Evolutionary conservation across 2,888 invertebrate genomes (phyloP), one percentile per base, ranked within the genome.

Genomic region (Cistogaster globosa): DNA sequence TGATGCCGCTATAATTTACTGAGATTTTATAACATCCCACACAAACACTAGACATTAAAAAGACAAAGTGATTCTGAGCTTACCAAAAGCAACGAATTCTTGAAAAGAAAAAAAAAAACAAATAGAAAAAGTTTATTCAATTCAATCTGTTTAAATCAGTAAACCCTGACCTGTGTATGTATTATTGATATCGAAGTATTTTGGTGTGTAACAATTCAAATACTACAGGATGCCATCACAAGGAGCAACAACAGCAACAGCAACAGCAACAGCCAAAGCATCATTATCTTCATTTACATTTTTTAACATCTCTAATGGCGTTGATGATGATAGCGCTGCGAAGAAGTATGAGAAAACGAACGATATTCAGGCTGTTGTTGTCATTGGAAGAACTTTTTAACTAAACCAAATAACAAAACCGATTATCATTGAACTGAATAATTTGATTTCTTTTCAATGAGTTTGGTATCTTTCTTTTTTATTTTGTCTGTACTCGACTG

Each of bases 391-490:
- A 69, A 63, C 32, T 22, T 67, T 83, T 60, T 76, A 58, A 76
- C 63, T 67, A 79, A 86, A 88, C 78, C 88, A 87, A 90, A 89
- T 85, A 90, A 86, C 89, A 89, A 89, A 88, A 90, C 89, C 89
- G 89, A 89, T 90, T 91, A 90, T 90, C 91, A 91, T 88, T 90
- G 91, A 91, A 88, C 90, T 90, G 89, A 90, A 88, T 92, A 90
- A 91, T 91, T 91, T 90, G 90, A 92, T 91, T 91, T 90, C 88
- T 89, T 89, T 88, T 88, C 88, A 88, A 88, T 88, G 87, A 85
- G 75, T 85, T 71, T 65, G 76, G 58, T 67, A 77, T 71, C 26
- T 38, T 51, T 53, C 12, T 72, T 18, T 42, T 57, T 82, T 32
- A 53, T 65, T 38, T 67, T 76, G 76, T 74, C 42, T 53, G 32